phyloP scores from a whole-genome alignment of 2,113 vertebrate genomes.

The Brachyhypopomus gauderio region DNA sequence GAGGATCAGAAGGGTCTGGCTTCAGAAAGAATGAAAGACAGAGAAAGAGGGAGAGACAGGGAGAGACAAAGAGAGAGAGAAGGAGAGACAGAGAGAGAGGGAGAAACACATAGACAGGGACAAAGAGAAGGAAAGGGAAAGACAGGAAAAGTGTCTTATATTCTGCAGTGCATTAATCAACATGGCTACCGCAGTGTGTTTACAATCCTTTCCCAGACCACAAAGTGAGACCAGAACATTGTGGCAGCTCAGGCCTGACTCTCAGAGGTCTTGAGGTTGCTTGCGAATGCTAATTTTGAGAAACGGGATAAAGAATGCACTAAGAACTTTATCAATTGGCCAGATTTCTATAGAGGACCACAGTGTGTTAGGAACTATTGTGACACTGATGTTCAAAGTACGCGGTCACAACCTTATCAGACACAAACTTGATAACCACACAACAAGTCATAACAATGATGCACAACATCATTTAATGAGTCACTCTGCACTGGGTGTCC shows the following conservation, averaged over 20 bases:
- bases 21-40: neutral
- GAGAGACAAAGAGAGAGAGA: neutral
- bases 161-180: neutral
- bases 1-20: neutral
- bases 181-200: neutral
- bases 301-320: neutral
- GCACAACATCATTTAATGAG: neutral
- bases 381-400: neutral
- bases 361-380: neutral
- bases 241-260: neutral
- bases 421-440: neutral
- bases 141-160: neutral
- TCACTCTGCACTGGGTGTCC: neutral
- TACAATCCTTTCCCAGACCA: neutral
- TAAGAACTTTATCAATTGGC: neutral
- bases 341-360: neutral
- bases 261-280: neutral
- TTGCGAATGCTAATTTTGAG: neutral
- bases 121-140: neutral
- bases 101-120: neutral
- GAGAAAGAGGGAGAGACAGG: neutral
- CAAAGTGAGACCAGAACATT: neutral
- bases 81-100: neutral
- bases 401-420: slow-evolving; percentile 20
- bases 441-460: neutral